These are phyloP conservation scores for Sebastes itinus DNA, from an alignment of 2,797 vertebrate species.

Conservation along the genomic window DNA sequence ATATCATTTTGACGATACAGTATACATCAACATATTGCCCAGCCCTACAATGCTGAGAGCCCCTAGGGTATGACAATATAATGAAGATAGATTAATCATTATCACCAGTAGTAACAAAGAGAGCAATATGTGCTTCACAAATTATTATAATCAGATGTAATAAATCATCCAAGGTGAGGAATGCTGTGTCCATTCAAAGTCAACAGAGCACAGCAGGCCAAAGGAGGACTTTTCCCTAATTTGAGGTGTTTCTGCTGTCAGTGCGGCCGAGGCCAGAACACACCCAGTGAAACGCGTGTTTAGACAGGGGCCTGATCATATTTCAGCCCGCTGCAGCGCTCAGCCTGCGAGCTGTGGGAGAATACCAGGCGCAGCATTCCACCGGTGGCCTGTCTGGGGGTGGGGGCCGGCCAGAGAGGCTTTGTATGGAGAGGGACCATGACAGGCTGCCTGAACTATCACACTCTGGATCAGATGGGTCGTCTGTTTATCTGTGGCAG, in stretches of 20 bases:
- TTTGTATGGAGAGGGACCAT: slow-evolving; percentile 63
- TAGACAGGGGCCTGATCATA: slow-evolving; percentile 76
- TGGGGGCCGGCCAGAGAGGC: slow-evolving; percentile 58
- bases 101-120: neutral
- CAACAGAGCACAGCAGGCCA: slow-evolving; percentile 3
- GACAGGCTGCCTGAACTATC: slow-evolving; percentile 50
- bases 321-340: slow-evolving; percentile 68
- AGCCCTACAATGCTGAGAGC: neutral
- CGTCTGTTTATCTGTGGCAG: slow-evolving; percentile 34
- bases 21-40: too few species aligned
- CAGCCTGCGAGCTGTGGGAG: slow-evolving; percentile 57
- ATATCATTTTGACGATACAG: too few species aligned
- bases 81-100: slow-evolving; percentile 10
- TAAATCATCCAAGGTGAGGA: slow-evolving; percentile 1
- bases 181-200: slow-evolving; percentile 9
- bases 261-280: slow-evolving; percentile 43
- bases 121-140: neutral
- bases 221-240: slow-evolving; percentile 41
- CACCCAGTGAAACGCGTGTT: slow-evolving; percentile 72
- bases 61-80: neutral
- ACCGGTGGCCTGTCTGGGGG: slow-evolving; percentile 65
- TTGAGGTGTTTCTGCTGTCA: slow-evolving; percentile 66
- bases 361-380: slow-evolving; percentile 82
- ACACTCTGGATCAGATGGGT: slow-evolving; percentile 44
- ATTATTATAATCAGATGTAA: neutral